A percentile compares a stretch with the other conserved stretches of the same genome.
Evolutionary conservation across 2,113 vertebrate species (phyloP).

Genomic region (Apodemus speciosus): DNA sequence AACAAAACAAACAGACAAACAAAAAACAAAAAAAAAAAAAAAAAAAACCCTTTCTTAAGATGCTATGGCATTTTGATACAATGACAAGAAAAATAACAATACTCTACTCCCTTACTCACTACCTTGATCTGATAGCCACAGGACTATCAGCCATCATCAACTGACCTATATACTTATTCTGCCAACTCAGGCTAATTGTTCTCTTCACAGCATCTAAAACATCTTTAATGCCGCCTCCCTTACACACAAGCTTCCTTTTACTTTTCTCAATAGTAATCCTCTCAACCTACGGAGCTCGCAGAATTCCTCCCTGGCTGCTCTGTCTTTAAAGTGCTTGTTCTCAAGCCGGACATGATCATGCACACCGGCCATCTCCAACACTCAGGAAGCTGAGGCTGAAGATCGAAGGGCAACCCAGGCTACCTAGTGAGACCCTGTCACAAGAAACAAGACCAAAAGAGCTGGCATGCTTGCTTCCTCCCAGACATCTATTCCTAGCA

Average conservation of each 20-base stretch:
- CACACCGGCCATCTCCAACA: not conserved
- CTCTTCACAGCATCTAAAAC: constrained; percentile 32
- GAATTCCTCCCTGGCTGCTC: not conserved
- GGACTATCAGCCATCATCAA: constrained; percentile 18
- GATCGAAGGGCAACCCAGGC: not conserved
- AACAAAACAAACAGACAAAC: not conserved
- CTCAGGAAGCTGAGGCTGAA: not conserved
- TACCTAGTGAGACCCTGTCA: not conserved
- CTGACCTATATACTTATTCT: not conserved
- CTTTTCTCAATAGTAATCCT: not conserved
- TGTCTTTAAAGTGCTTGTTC: constrained; percentile 21
- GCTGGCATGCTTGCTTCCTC: constrained; percentile 1
- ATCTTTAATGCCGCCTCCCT: constrained; percentile 13
- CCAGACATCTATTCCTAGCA: not conserved
- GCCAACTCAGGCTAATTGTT: not conserved
- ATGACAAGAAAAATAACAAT: not conserved
- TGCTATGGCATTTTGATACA: not conserved
- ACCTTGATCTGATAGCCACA: not conserved
- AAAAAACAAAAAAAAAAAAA: not conserved
- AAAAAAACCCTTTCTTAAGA: not conserved
- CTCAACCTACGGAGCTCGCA: not conserved
- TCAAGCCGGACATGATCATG: not conserved
- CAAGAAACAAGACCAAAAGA: not conserved
- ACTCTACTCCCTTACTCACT: not conserved
- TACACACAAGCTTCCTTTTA: constrained; percentile 8